Base-by-base conservation (phyloP, 2,888 invertebrate genomes). In the Acanthoscelides obtectus region DNA sequence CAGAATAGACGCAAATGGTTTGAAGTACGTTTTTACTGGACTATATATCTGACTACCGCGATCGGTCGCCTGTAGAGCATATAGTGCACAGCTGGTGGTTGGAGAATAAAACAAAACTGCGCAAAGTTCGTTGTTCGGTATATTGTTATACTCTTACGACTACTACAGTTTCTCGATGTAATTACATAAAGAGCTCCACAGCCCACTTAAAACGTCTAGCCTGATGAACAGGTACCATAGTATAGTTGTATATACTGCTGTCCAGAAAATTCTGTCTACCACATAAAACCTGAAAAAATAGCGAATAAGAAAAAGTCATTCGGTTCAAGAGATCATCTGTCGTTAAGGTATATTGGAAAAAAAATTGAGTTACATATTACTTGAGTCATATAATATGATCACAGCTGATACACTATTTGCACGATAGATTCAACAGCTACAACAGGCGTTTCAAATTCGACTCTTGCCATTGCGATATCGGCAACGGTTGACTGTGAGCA, bases 131-230 rank as follows among this genome's bases (percentile, higher is more conserved):
- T 45, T 45, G 45, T 45, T 45, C 45, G 5, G 45, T 45, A 45
- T 45, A 45, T 45, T 45, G 70, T 45, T 77, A 92, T 92, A 0
- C 87, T 82, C 76, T 93, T 94, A 68, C 45, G 45, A 17, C 12
- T 67, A 67, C n/a, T 22, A 63, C 2, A 70, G 69, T 22, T 22
- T 69, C 0, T 20, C 22, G 21, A 72, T 45, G 25, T 72, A 72
- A 64, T 72, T 69, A 22, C 69, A 66, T 21, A 72, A 19, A 6
- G 64, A 6, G 8, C 20, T 69, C 17, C 22, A 21, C 2, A 64
- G 20, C 22, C 64, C 65, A 63, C 6, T 20, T 20, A 72, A 67
- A 0, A 70, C 22, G 66, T 74, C 64, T n/a, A 71, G 12, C 45
- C 71, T 74, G 2, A 69, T 19, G 19, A 64, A 65, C 0, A 74